Conservation (phyloP, 2,888 invertebrate genomes). For the Panopea generosa region DNA sequence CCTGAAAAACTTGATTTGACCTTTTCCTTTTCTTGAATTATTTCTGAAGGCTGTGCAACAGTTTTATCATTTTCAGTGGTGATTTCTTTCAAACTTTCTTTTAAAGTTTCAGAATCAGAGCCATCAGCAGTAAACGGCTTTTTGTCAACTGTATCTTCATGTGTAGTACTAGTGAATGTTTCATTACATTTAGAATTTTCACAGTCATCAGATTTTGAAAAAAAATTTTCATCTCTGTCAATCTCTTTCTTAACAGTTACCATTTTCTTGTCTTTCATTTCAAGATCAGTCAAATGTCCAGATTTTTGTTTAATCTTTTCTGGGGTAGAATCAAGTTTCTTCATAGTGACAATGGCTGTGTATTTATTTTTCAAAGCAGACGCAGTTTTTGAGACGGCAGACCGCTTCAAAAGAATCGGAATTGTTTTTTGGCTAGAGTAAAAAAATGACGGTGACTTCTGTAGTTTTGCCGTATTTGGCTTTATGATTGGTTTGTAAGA, state of each 20-base stretch:
- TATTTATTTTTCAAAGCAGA: slow-evolving; percentile 80
- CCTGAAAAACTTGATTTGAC: not conserved
- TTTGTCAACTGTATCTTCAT: too few species aligned
- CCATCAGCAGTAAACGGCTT: too few species aligned
- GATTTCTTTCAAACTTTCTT: not conserved
- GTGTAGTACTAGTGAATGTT: too few species aligned
- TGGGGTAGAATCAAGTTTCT: slow-evolving; percentile 42
- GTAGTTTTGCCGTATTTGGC: slow-evolving; percentile 18
- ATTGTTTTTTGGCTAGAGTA: not conserved
- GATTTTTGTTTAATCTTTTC: slow-evolving; percentile 2
- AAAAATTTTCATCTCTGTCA: not conserved
- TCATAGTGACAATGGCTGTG: slow-evolving; percentile 56
- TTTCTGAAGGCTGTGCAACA: not conserved
- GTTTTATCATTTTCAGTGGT: not conserved
- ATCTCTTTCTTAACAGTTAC: not conserved
- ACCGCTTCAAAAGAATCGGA: slow-evolving; percentile 8
- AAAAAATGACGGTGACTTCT: not conserved
- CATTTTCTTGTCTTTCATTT: not conserved
- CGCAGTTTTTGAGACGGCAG: slow-evolving; percentile 73
- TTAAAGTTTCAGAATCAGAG: too few species aligned
- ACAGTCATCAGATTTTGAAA: too few species aligned
- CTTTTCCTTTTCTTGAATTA: not conserved
- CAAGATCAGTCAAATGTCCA: not conserved
- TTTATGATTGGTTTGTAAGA: slow-evolving; percentile 63
- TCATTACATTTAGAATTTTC: too few species aligned